Percentiles rank a stretch among this genome's conserved stretches.
Evolutionary conservation across 2,797 vertebrate genomes (phyloP).

Genomic region (Protonibea diacanthus): DNA sequence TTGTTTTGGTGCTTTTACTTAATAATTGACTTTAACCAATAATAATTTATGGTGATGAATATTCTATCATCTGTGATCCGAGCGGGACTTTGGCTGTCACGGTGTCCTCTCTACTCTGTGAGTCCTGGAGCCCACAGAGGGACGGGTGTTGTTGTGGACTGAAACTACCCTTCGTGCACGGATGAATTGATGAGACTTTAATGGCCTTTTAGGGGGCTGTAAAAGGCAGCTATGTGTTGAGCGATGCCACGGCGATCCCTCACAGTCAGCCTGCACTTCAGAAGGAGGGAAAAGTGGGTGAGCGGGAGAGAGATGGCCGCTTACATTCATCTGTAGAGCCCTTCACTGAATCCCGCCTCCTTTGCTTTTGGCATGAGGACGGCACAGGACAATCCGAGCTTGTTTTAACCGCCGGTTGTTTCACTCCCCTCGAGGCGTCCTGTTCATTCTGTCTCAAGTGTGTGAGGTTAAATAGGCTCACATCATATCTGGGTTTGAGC

Average conservation of each 20-base stretch:
- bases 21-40: conserved; percentile 6
- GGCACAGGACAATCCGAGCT: conserved; percentile 69
- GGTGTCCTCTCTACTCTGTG: conserved; percentile 32
- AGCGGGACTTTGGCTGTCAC: not conserved
- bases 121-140: conserved; percentile 31
- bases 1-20: not conserved
- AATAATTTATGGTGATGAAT: not conserved
- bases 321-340: conserved; percentile 74
- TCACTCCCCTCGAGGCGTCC: conserved; percentile 68
- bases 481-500: conserved; percentile 72
- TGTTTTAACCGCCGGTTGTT: conserved; percentile 73
- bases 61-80: not conserved
- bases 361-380: conserved; percentile 48
- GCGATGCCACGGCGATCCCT: conserved; percentile 78
- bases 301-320: conserved; percentile 44
- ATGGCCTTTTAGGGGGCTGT: conserved; percentile 88
- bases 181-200: conserved; percentile 93
- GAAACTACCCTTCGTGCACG: conserved; percentile 90
- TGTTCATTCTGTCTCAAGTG: conserved; percentile 76
- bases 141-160: conserved; percentile 82
- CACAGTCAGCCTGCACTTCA: conserved; percentile 84
- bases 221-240: conserved; percentile 89
- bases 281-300: conserved; percentile 67
- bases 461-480: conserved; percentile 78
- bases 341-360: conserved; percentile 61